phyloP scores from a whole-genome alignment of 2,113 vertebrate species.

The Melanostigma gelatinosum region DNA sequence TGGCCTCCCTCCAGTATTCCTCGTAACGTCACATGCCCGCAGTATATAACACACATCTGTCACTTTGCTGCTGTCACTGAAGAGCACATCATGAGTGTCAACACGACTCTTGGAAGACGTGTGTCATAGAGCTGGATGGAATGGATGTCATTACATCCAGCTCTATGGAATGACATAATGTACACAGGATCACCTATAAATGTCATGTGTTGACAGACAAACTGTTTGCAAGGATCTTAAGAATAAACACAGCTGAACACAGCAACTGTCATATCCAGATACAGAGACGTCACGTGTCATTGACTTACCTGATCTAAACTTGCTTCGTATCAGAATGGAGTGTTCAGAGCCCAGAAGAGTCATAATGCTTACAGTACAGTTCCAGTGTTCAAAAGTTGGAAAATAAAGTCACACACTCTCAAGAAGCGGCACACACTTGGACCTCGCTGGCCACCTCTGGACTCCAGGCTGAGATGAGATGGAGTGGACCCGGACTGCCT shows the following conservation, averaged over 20 bases:
- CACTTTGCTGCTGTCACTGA: constrained; percentile 20
- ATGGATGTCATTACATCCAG: too few relatives aligned
- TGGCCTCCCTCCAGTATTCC: constrained; percentile 17
- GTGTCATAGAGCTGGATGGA: too few relatives aligned
- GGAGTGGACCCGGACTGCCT: constrained; percentile 56
- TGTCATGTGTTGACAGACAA: constrained; percentile 25
- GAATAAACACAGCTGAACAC: constrained; percentile 2
- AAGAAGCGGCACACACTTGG: constrained; percentile 35
- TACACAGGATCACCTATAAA: background rate
- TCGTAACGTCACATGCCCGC: constrained; percentile 2
- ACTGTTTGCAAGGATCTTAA: background rate
- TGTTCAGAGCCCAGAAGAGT: constrained; percentile 98
- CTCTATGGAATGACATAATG: constrained; percentile 9
- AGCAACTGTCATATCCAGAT: background rate
- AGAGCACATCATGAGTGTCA: background rate
- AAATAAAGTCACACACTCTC: constrained; percentile 57
- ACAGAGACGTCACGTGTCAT: background rate
- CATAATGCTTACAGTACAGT: constrained; percentile 89
- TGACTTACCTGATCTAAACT: constrained; percentile 98
- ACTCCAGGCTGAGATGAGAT: constrained; percentile 64
- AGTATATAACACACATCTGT: constrained; percentile 58
- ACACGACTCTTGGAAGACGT: background rate
- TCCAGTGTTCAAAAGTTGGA: constrained; percentile 80
- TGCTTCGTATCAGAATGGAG: constrained; percentile 98
- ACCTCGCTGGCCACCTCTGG: constrained; percentile 72